A percentile compares a stretch with the other conserved stretches of the same genome.
Conservation (phyloP, 2,888 invertebrate genomes). For the Ctenicera cuprea region DNA sequence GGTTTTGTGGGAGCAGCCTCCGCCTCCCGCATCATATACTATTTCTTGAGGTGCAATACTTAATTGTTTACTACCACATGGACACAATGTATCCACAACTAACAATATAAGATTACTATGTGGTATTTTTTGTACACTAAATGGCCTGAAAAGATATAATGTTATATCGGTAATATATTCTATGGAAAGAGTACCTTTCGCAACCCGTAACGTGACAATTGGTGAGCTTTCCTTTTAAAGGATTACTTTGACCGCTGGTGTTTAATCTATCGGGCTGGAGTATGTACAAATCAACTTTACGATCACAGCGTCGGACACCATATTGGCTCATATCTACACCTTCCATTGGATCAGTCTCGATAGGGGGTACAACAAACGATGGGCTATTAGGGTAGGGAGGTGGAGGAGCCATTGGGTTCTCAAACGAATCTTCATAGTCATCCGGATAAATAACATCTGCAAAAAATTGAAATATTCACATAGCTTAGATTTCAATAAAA, state of each 20-base stretch:
- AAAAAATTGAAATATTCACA: too few relatives aligned
- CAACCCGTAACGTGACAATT: slow-evolving; percentile 93
- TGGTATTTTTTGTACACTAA: slow-evolving; percentile 93
- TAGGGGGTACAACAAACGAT: slow-evolving; percentile 68
- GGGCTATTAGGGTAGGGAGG: slow-evolving; percentile 72
- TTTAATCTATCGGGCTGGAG: slow-evolving; percentile 88
- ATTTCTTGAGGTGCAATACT: slow-evolving; percentile 87
- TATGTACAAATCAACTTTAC: slow-evolving; percentile 90
- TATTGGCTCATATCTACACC: slow-evolving; percentile 70
- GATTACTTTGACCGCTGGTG: slow-evolving; percentile 86
- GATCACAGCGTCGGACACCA: slow-evolving; percentile 87
- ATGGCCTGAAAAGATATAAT: slow-evolving; percentile 78
- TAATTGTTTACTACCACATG: slow-evolving; percentile 90
- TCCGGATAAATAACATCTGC: slow-evolving; percentile 45
- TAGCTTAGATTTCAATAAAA: too few relatives aligned
- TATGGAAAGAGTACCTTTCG: slow-evolving; percentile 78
- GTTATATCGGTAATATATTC: too few relatives aligned
- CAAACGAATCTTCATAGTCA: slow-evolving; percentile 61
- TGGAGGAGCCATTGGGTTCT: slow-evolving; percentile 66
- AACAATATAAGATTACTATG: slow-evolving; percentile 92
- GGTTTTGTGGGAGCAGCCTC: slow-evolving; percentile 77
- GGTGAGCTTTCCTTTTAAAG: slow-evolving; percentile 90
- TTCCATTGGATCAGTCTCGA: slow-evolving; percentile 70
- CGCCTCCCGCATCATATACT: slow-evolving; percentile 74
- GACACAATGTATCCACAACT: slow-evolving; percentile 91